Evolutionary conservation across 1,140 invertebrate genomes (phyloP).

Genomic region (Hylaeus volcanicus): DNA sequence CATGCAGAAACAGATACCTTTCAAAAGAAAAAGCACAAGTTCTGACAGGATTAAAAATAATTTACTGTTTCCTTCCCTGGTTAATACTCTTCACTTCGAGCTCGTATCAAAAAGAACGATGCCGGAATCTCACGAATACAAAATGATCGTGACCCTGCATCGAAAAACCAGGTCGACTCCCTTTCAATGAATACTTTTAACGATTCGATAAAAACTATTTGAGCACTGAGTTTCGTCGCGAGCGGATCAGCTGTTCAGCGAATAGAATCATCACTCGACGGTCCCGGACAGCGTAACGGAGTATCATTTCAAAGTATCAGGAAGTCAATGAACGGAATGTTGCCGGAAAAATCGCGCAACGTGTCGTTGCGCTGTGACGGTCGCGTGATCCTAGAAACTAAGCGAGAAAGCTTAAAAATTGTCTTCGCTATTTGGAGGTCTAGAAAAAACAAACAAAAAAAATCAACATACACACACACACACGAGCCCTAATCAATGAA

Average conservation of each 20-base stretch:
- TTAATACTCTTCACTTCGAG: not conserved
- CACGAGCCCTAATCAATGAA: not conserved
- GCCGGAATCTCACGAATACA: not conserved
- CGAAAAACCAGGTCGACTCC: not conserved
- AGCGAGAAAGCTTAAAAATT: not conserved
- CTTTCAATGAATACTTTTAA: not conserved
- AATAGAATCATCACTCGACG: not conserved
- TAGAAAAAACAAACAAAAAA: not conserved
- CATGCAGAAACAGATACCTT: too few species aligned
- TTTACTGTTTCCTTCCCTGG: too few species aligned
- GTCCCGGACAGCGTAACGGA: not conserved
- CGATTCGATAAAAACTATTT: conserved; percentile 3
- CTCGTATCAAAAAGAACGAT: not conserved
- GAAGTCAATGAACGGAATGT: conserved; percentile 1
- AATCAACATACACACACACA: not conserved
- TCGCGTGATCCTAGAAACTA: not conserved
- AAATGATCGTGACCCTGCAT: not conserved
- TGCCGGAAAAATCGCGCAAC: not conserved
- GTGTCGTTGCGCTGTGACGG: not conserved
- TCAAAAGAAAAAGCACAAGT: too few species aligned
- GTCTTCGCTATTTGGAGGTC: not conserved
- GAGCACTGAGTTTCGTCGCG: not conserved
- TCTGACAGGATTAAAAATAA: too few species aligned
- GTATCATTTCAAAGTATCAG: not conserved
- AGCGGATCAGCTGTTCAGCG: not conserved